phyloP scores from a whole-genome alignment of 2,797 vertebrate genomes.

The Lepilemur septentrionalis region DNA sequence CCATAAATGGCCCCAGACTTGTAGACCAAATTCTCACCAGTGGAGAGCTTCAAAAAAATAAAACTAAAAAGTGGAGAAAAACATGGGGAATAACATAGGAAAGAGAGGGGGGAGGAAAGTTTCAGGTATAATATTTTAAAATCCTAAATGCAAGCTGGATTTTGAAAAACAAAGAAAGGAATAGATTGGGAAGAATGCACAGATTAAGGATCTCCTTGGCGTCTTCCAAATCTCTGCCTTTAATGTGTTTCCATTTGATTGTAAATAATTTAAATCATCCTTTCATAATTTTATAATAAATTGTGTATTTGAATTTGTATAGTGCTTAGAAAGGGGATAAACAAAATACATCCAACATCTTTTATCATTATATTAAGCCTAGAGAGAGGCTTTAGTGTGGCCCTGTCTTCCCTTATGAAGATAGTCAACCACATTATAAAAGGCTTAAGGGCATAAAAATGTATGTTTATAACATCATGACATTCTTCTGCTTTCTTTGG shows the following conservation, averaged over 20 bases:
- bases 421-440: not conserved
- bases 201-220: not conserved
- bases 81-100: not conserved
- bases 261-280: not conserved
- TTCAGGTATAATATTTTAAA: not conserved
- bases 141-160: not conserved
- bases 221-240: constrained; percentile 32
- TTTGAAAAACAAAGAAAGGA: not conserved
- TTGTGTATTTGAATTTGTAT: not conserved
- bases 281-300: constrained; percentile 28
- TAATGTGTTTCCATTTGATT: not conserved
- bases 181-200: not conserved
- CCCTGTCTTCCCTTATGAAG: constrained; percentile 19
- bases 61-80: not conserved
- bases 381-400: not conserved
- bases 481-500: constrained; percentile 71
- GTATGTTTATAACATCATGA: constrained; percentile 62
- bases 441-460: constrained; percentile 53
- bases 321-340: not conserved
- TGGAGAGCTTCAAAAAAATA: not conserved
- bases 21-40: not conserved
- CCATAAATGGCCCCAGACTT: constrained; percentile 45
- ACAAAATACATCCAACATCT: not conserved
- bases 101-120: not conserved
- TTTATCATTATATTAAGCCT: not conserved